phyloP scores from a whole-genome alignment of 2,888 invertebrate species.

The Xylocampa areola region DNA sequence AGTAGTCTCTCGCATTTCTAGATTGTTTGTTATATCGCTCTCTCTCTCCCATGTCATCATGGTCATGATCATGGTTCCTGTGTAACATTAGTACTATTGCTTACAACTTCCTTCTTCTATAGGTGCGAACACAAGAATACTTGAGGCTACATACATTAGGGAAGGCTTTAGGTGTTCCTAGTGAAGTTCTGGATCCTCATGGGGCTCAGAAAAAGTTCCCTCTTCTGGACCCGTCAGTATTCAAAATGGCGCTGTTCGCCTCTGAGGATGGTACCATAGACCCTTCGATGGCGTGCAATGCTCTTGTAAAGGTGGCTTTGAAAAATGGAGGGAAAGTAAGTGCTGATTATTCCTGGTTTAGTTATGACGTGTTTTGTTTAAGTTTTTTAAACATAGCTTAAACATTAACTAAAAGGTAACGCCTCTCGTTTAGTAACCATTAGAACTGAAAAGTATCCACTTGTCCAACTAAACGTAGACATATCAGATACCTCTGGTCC shows the following conservation, averaged over 20 bases:
- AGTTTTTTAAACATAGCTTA: too few species aligned
- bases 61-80: too few species aligned
- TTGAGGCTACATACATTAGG: slow-evolving; percentile 94
- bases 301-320: slow-evolving; percentile 93
- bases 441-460: too few species aligned
- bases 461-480: too few species aligned
- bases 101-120: background rate
- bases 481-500: too few species aligned
- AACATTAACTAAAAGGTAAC: too few species aligned
- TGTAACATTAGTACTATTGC: background rate
- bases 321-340: slow-evolving; percentile 92
- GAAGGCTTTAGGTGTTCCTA: slow-evolving; percentile 93
- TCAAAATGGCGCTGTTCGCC: slow-evolving; percentile 94
- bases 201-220: slow-evolving; percentile 95
- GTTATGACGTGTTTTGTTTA: too few species aligned
- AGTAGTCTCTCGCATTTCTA: too few species aligned
- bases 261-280: slow-evolving; percentile 96
- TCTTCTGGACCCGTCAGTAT: slow-evolving; percentile 92
- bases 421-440: too few species aligned
- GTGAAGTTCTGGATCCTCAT: slow-evolving; percentile 92
- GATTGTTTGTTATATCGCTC: too few species aligned
- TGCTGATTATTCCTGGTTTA: too few species aligned
- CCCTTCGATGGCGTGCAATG: slow-evolving; percentile 94
- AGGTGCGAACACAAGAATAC: slow-evolving; percentile 95
- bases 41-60: too few species aligned